Evolutionary conservation across 1,140 invertebrate genomes (phyloP).

Genomic region (Harlomillsia oculata): DNA sequence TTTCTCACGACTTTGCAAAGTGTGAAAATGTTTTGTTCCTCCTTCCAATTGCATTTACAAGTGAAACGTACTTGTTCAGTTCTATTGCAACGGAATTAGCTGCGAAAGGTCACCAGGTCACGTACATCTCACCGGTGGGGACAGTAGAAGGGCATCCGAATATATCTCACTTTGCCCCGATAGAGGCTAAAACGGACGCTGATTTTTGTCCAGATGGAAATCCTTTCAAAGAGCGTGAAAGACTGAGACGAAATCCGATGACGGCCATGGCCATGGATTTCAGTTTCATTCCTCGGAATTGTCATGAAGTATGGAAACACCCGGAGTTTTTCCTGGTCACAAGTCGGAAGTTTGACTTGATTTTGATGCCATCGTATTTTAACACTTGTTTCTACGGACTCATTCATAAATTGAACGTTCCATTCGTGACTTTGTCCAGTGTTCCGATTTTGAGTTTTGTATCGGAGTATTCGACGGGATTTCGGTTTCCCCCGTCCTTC

Average conservation of each 20-base stretch:
- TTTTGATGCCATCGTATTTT: constrained; percentile 8
- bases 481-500: constrained; percentile 10
- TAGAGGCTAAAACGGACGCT: not conserved
- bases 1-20: too few species aligned
- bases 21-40: not conserved
- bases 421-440: constrained; percentile 8
- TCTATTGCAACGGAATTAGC: not conserved
- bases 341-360: constrained; percentile 5
- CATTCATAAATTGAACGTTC: constrained; percentile 10
- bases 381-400: constrained; percentile 19
- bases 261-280: too few species aligned
- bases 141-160: not conserved
- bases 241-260: too few species aligned
- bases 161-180: not conserved
- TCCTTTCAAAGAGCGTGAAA: not conserved
- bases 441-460: not conserved
- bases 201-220: not conserved
- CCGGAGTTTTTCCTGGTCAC: not conserved
- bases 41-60: not conserved
- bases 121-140: not conserved
- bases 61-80: constrained; percentile 1
- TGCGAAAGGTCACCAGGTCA: not conserved
- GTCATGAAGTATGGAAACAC: not conserved
- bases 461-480: not conserved
- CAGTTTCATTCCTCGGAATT: not conserved